Conservation (phyloP, 2,113 vertebrate genomes). For the Laticauda colubrina region DNA sequence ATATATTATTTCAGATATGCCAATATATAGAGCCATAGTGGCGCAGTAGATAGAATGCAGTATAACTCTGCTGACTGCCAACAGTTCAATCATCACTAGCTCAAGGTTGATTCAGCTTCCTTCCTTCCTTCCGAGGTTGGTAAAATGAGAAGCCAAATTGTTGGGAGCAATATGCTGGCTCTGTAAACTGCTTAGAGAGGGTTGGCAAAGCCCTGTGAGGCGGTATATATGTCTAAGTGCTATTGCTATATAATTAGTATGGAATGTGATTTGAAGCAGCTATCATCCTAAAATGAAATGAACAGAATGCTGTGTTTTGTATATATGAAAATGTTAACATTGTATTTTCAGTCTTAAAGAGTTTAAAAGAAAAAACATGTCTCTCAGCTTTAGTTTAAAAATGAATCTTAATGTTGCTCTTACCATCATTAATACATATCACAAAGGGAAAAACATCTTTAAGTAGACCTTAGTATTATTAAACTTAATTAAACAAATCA, state of each 20-base stretch:
- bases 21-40: background rate
- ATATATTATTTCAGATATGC: background rate
- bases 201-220: background rate
- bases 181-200: background rate
- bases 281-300: background rate
- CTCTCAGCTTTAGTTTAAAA: slow-evolving; percentile 20
- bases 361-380: background rate
- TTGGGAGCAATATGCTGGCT: background rate
- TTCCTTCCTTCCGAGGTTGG: background rate
- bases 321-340: background rate
- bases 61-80: background rate
- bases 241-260: background rate
- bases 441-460: background rate
- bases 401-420: background rate
- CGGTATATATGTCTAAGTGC: background rate
- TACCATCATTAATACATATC: background rate
- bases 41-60: background rate
- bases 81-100: background rate
- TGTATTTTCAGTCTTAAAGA: slow-evolving; percentile 21
- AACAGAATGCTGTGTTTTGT: background rate
- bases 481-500: background rate
- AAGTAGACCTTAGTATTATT: background rate
- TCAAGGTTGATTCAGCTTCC: background rate
- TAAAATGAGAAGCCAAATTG: background rate
- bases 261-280: background rate